Conservation (phyloP, 2,888 invertebrate species). For the Epiblema foenella region DNA sequence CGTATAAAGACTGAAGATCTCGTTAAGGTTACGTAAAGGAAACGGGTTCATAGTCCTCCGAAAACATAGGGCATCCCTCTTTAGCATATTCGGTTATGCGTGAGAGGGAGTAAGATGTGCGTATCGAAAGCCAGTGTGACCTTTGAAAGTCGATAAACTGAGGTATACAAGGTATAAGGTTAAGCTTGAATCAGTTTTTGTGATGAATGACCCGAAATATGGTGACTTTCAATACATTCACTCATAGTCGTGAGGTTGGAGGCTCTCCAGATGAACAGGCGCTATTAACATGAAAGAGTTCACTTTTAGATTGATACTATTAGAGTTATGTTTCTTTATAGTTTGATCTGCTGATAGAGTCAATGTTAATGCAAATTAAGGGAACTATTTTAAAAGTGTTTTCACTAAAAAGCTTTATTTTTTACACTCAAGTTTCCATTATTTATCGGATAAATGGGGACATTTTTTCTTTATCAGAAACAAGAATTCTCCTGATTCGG, state of each 20-base stretch:
- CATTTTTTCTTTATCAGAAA: too few relatives aligned
- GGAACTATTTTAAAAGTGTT: too few relatives aligned
- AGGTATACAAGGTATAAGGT: constrained; percentile 6
- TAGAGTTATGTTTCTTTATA: too few relatives aligned
- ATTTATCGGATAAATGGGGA: too few relatives aligned
- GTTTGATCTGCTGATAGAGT: too few relatives aligned
- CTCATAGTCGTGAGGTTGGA: not conserved
- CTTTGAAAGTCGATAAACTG: constrained; percentile 23
- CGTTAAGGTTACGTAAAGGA: constrained; percentile 38
- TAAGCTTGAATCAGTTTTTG: not conserved
- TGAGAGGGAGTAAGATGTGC: not conserved
- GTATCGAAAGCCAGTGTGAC: constrained; percentile 16
- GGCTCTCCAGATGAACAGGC: not conserved
- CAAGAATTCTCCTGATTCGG: too few relatives aligned
- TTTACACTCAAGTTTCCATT: too few relatives aligned
- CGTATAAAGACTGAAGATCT: not conserved
- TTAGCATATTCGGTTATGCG: not conserved
- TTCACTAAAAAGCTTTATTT: too few relatives aligned
- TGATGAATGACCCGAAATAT: constrained; percentile 10
- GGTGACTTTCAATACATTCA: constrained; percentile 13
- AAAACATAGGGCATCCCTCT: constrained; percentile 3
- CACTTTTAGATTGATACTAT: too few relatives aligned
- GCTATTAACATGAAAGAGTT: too few relatives aligned
- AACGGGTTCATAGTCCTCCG: constrained; percentile 30
- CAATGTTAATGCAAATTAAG: too few relatives aligned